These are phyloP conservation scores for Trididemnum nubilum DNA, from an alignment of 23 tunicate genomes.

Conservation along the genomic window DNA sequence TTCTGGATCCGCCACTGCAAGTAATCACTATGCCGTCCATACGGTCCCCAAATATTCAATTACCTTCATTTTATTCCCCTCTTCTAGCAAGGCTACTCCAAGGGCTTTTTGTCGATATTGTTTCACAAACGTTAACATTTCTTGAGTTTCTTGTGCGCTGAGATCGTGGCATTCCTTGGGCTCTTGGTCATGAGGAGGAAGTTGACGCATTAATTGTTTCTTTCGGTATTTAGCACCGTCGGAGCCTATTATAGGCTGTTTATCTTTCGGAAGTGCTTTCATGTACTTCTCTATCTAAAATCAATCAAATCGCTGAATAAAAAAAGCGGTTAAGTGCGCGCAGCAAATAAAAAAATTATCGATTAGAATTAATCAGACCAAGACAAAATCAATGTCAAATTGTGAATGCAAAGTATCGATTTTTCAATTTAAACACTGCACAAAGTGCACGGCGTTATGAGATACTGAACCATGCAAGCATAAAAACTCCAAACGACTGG, in stretches of 20 bases:
- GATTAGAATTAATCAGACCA: neutral
- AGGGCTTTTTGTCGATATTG: slow-evolving; percentile 77
- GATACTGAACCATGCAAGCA: too few relatives aligned
- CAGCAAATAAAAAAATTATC: neutral
- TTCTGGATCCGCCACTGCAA: too few relatives aligned
- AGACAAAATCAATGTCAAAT: neutral
- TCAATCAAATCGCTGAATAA: too few relatives aligned
- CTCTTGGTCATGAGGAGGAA: slow-evolving; percentile 88
- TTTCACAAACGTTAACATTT: slow-evolving; percentile 84
- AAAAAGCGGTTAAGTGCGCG: too few relatives aligned
- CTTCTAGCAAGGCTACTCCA: slow-evolving; percentile 77
- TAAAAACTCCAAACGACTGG: too few relatives aligned
- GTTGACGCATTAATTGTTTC: slow-evolving; percentile 90
- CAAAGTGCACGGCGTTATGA: too few relatives aligned
- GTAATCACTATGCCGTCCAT: too few relatives aligned
- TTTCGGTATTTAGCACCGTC: slow-evolving; percentile 81
- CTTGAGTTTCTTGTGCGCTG: slow-evolving; percentile 73
- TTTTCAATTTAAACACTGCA: too few relatives aligned
- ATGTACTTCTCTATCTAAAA: slow-evolving; percentile 57
- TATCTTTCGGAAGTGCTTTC: slow-evolving; percentile 71
- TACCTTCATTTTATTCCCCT: slow-evolving; percentile 56
- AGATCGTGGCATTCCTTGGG: slow-evolving; percentile 93
- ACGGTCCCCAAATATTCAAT: too few relatives aligned
- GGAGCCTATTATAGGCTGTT: slow-evolving; percentile 73
- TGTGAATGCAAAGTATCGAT: too few relatives aligned